Evolutionary conservation across 2,113 vertebrate species (phyloP), one percentile per base, ranked within the genome.

Genomic region (Bufo gargarizans): DNA sequence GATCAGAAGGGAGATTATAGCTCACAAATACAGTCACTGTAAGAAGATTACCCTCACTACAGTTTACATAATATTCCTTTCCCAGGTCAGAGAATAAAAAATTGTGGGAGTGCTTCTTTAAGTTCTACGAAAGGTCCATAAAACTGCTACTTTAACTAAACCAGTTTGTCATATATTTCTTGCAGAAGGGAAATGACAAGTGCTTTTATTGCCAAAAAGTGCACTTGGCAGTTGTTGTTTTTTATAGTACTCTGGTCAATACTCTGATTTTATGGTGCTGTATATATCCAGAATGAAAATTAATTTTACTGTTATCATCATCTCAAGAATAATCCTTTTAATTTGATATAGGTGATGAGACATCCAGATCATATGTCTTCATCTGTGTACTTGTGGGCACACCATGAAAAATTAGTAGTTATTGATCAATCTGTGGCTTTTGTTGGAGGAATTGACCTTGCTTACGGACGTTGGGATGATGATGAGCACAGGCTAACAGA

Each of bases 381-480:
- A 14, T 92, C 95, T 0, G 97, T 99, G 20, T 99, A 99, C 89
- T 94, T 99, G 74, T 99, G 98, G 98, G 98, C 98, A 6, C 98
- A 99, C 86, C 98, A 99, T 0, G 98, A 99, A 94, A 99, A 99
- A 90, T 94, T 98, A 0, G 92, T 99, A 16, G 92, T 99, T 0
- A 90, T 99, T 0, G 98, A 99, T 93, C 98, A 99, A 78, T 98
- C 97, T 0, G 94, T 99, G 90, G 98, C 97, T 0, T 99, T 99
- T 1, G 96, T 99, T 77, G 98, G 98, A 0, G 98, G 98, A 77
- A 99, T 99, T 0, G 98, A 99, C 92, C 91, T 99, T 90, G 98
- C 98, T 0, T 99, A 99, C 0, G 98, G 98, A 5, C 95, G 98
- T 77, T 99, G 98, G 98, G 98, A 99, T 9, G 98, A 99, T 83